phyloP scores from a whole-genome alignment of 2,797 vertebrate genomes.

The Karalla daura region DNA sequence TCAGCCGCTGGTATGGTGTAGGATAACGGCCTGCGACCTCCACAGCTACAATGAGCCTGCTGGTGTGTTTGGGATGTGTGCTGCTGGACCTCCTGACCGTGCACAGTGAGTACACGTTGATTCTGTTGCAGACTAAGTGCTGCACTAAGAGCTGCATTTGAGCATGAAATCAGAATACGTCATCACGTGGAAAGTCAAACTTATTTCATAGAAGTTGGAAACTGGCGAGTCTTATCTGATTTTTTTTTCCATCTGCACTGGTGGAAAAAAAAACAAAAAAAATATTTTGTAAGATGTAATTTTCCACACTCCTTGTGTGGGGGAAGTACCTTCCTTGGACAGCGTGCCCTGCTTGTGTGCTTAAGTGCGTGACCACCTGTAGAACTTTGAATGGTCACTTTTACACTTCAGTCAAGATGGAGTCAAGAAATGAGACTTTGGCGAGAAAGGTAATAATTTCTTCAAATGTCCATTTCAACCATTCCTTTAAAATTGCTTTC shows the following conservation, averaged over 20 bases:
- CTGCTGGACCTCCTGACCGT: constrained; percentile 57
- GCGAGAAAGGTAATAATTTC: background rate
- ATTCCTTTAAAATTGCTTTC: background rate
- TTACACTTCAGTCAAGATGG: background rate
- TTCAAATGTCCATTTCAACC: background rate
- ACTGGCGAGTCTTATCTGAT: too few relatives aligned
- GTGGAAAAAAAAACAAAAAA: too few relatives aligned
- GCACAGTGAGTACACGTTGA: constrained; percentile 70
- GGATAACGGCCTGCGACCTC: constrained; percentile 8
- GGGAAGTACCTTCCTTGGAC: too few relatives aligned
- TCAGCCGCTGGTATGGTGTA: constrained; percentile 35
- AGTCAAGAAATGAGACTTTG: background rate
- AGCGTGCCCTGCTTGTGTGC: background rate
- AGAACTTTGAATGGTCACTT: background rate
- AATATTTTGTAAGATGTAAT: too few relatives aligned
- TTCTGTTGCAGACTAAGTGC: too few relatives aligned
- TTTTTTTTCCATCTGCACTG: too few relatives aligned
- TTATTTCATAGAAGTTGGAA: too few relatives aligned
- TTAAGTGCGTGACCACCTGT: background rate
- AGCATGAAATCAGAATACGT: too few relatives aligned
- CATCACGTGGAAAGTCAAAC: too few relatives aligned
- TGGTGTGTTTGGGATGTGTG: constrained; percentile 42
- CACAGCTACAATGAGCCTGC: constrained; percentile 39
- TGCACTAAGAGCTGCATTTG: too few relatives aligned
- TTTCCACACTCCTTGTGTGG: too few relatives aligned